Percentiles rank a stretch among this genome's conserved stretches.
Evolutionary conservation across 1,140 invertebrate genomes (phyloP).

Genomic region (Anoplophora glabripennis): DNA sequence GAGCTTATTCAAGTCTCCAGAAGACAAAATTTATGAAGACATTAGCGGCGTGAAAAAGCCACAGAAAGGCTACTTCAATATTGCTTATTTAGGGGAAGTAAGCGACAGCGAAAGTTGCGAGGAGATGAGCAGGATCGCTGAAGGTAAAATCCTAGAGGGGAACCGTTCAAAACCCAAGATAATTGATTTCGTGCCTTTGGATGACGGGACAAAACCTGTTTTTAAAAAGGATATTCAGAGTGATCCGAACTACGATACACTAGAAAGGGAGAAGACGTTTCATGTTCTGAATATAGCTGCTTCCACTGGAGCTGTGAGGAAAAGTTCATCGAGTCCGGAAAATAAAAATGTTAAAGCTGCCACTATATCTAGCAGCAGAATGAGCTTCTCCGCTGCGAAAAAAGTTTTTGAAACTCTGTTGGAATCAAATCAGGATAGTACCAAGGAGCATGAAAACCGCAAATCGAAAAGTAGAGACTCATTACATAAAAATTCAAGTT

Average conservation of each 20-base stretch:
- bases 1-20: conserved; percentile 23
- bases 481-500: no score
- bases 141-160: background rate
- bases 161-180: conserved; percentile 19
- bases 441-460: no score
- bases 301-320: background rate
- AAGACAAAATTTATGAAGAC: conserved; percentile 22
- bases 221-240: conserved; percentile 14
- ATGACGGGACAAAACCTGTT: conserved; percentile 22
- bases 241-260: conserved; percentile 15
- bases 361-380: background rate
- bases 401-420: conserved; percentile 26
- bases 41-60: conserved; percentile 9
- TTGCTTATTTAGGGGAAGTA: conserved; percentile 16
- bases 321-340: background rate
- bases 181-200: conserved; percentile 30
- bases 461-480: no score
- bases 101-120: conserved; percentile 15
- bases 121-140: background rate
- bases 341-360: background rate
- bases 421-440: conserved; percentile 17
- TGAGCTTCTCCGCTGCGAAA: conserved; percentile 27
- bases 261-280: conserved; percentile 28
- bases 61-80: conserved; percentile 3
- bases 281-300: conserved; percentile 22